Evolutionary conservation across 2,797 vertebrate species (phyloP), one percentile per base, ranked within the genome.

Genomic region (Pseudopleuronectes americanus): DNA sequence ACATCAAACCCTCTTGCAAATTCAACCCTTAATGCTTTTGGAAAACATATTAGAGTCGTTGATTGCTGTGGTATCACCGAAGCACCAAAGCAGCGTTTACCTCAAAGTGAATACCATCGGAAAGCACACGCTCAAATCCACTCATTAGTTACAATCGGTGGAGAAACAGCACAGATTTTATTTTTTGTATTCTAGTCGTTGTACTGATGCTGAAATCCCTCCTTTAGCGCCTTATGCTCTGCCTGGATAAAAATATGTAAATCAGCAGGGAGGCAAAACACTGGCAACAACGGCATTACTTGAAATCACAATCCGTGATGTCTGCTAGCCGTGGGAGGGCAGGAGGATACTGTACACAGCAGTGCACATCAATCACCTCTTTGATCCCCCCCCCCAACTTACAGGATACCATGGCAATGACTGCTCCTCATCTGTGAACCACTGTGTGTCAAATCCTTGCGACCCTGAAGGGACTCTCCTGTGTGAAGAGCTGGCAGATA

Each of bases 401-500:
- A 62, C 85, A 92, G 91, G 89, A 85, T 91, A 91, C 81, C 87
- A 69, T 68, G 89, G 87, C 65, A 58, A 47, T 70, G 91, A 93
- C 88, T 94, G 86, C 87, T 92, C 89, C 69, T 85, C 81, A 70
- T 81, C 62, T 79, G 70, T 70, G 80, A 93, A 88, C 79, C 84
- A 87, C 80, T 91, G 86, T 71, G 85, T 87, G 81, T 92, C 74
- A 87, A 90, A 92, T 91, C 89, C 90, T 4, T 90, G 87, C 57
- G 65, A 91, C 83, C 84, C 89, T 55, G 81, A 88, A 85, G 92
- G 93, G 81, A 92, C 84, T 41, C 58, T 84, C 76, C 85, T 83
- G 82, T 91, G 87, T 85, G 92, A 94, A 81, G 84, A 88, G 81
- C 86, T 89, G 76, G 79, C 77, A 87, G 90, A 92, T 77, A 85